A percentile compares a stretch with the other conserved stretches of the same genome.
Evolutionary conservation across 1,140 invertebrate genomes (phyloP).

Genomic region (Mizuhopecten yessoensis): DNA sequence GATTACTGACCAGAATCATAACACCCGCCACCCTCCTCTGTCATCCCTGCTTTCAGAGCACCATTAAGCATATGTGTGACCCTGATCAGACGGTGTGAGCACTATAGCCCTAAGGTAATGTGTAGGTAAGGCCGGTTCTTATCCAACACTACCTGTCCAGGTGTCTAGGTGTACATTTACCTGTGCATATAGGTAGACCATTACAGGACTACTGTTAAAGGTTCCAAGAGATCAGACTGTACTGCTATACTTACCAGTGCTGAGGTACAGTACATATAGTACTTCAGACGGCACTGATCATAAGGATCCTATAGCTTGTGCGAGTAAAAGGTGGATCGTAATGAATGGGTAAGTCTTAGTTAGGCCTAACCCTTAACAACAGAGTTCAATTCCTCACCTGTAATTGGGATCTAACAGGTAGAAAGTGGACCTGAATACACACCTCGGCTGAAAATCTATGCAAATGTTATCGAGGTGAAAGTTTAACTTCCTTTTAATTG

Average conservation of each 20-base stretch:
- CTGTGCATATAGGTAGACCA: not conserved
- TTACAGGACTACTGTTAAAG: not conserved
- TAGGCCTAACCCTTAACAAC: not conserved
- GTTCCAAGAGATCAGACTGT: not conserved
- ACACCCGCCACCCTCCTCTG: too few species aligned
- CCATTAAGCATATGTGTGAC: not conserved
- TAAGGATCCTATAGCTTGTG: too few species aligned
- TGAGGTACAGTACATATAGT: not conserved
- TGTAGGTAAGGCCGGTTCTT: not conserved
- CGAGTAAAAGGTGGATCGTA: too few species aligned
- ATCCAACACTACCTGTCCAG: not conserved
- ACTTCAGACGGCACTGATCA: not conserved
- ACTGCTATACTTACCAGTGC: not conserved
- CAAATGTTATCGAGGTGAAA: conserved; percentile 17
- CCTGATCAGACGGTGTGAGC: not conserved
- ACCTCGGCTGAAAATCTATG: not conserved
- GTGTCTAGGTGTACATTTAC: not conserved
- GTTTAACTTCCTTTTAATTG: conserved; percentile 35
- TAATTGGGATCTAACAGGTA: conserved; percentile 25
- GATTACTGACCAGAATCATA: too few species aligned
- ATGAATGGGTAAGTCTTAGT: not conserved
- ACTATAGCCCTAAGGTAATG: not conserved
- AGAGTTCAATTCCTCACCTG: conserved; percentile 14
- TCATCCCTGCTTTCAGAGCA: not conserved
- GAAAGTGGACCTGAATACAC: not conserved